A percentile compares a stretch with the other conserved stretches of the same genome.
Conservation (phyloP, 2,113 vertebrate species). For the Oenanthe melanoleuca region DNA sequence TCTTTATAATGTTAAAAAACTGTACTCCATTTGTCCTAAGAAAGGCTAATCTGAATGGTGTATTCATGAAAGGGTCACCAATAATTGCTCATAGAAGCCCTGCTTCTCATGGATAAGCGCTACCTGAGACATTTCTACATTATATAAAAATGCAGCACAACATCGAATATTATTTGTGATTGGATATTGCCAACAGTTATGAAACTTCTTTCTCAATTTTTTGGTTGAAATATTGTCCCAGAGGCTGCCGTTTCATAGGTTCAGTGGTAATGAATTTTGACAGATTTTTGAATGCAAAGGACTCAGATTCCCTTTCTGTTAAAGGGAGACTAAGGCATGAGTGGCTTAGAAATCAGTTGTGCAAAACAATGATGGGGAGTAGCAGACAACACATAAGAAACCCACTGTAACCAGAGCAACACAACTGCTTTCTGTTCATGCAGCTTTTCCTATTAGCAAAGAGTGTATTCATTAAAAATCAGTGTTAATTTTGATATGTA, state of each 20-base stretch:
- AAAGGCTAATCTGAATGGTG: conserved; percentile 24
- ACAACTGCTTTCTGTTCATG: neutral
- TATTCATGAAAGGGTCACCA: neutral
- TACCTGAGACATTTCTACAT: neutral
- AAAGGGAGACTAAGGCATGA: neutral
- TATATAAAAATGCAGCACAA: neutral
- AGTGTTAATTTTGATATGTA: neutral
- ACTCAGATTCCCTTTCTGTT: neutral
- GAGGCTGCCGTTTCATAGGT: neutral
- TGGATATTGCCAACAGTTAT: neutral
- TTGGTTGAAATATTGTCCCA: neutral
- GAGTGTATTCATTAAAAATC: neutral
- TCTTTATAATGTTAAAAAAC: neutral
- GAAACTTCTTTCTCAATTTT: neutral
- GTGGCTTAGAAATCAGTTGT: neutral
- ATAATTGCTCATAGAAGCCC: neutral
- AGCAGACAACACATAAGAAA: neutral
- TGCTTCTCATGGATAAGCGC: neutral
- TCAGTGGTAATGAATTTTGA: conserved; percentile 18
- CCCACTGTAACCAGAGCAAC: neutral
- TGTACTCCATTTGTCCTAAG: neutral
- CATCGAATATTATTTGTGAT: neutral
- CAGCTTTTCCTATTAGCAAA: neutral
- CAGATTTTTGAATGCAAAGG: neutral
- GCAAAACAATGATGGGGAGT: neutral